Conservation (phyloP, 2,888 invertebrate species). For the Operophtera brumata region DNA sequence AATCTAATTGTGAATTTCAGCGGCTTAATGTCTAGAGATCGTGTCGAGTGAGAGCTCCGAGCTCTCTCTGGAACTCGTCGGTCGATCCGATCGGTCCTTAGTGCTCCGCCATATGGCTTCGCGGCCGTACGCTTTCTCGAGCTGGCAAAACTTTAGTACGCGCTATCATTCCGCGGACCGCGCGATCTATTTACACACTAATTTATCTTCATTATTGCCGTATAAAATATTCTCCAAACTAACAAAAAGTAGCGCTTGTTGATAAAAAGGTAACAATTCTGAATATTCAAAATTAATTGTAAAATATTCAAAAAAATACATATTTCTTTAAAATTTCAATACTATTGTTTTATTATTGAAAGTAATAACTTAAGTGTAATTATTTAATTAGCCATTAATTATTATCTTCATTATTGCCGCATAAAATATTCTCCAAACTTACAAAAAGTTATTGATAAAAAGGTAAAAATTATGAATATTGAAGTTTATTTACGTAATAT, state of each 20-base stretch:
- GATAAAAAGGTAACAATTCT: neutral
- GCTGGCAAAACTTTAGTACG: conserved; percentile 32
- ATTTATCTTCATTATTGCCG: neutral
- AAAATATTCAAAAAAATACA: neutral
- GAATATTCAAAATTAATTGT: no score
- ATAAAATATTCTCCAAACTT: no score
- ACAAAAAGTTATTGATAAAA: no score
- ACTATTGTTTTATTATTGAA: no score
- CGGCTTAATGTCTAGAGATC: conserved; percentile 6
- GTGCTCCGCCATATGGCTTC: conserved; percentile 49
- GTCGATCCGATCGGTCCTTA: conserved; percentile 29
- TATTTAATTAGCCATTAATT: no score
- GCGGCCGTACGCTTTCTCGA: conserved; percentile 44
- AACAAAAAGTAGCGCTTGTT: neutral
- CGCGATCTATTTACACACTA: conserved; percentile 6
- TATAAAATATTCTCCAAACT: neutral
- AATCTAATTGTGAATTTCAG: conserved; percentile 10
- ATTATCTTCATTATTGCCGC: no score
- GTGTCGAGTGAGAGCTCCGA: conserved; percentile 16
- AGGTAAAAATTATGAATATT: no score
- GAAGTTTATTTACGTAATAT: no score
- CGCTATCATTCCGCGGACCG: conserved; percentile 47
- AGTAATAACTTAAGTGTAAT: no score
- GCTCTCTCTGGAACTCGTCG: conserved; percentile 11
- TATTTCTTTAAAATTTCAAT: neutral